Conservation (phyloP, 2,113 vertebrate species). For the Taxidea taxus region DNA sequence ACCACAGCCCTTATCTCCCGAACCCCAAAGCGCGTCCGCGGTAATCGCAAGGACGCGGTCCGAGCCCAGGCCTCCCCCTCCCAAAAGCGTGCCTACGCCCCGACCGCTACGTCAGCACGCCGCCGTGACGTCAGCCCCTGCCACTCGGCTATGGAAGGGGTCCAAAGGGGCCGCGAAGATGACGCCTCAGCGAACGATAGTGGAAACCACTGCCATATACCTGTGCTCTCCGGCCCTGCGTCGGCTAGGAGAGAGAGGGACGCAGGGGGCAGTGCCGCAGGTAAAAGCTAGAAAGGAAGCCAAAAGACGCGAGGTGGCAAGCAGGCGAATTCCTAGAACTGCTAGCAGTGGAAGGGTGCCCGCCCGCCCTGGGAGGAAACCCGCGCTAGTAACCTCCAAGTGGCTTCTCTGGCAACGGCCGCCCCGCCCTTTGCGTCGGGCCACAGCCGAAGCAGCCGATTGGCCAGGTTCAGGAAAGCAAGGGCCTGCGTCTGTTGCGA, state of each 20-base stretch:
- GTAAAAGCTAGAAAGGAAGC: neutral
- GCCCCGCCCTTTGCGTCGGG: neutral
- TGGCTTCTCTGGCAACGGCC: constrained; percentile 65
- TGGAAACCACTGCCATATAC: neutral
- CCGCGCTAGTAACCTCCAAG: neutral
- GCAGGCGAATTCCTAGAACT: neutral
- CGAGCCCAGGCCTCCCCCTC: accelerated
- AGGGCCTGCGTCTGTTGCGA: neutral
- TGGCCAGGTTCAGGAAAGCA: neutral
- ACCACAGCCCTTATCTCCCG: accelerated
- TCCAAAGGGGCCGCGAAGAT: accelerated
- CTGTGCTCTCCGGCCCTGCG: neutral
- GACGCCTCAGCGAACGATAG: accelerated
- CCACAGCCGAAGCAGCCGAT: neutral
- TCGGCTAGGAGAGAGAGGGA: neutral
- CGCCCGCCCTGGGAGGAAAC: accelerated
- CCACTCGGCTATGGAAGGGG: accelerated
- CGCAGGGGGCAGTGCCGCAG: neutral
- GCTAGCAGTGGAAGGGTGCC: neutral
- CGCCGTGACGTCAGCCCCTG: neutral
- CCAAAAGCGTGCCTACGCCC: neutral
- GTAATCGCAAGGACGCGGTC: accelerated
- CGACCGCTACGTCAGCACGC: neutral
- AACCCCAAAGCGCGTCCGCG: accelerated
- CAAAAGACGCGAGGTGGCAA: neutral